These are phyloP conservation scores for Clanis bilineata DNA, from an alignment of 2,888 invertebrate genomes.

Conservation along the genomic window DNA sequence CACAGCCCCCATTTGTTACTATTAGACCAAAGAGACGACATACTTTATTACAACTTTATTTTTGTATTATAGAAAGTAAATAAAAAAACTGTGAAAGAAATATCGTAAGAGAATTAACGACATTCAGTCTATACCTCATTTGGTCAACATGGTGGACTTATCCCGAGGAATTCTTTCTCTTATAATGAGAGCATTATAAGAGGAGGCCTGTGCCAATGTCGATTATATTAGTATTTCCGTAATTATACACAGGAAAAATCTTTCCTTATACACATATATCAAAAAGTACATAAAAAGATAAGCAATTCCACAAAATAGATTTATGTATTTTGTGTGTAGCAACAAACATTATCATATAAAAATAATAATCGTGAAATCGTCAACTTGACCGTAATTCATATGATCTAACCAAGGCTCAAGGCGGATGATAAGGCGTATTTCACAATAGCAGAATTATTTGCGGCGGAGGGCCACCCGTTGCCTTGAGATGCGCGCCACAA, in stretches of 20 bases:
- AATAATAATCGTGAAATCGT: conserved; percentile 74
- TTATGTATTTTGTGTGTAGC: conserved; percentile 21
- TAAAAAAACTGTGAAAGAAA: too few species aligned
- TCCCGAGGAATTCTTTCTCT: too few species aligned
- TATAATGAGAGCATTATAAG: too few species aligned
- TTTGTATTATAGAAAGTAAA: too few species aligned
- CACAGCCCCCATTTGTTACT: too few species aligned
- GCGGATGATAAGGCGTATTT: conserved; percentile 73
- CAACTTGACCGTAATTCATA: conserved; percentile 82
- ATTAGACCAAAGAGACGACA: too few species aligned
- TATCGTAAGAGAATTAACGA: too few species aligned
- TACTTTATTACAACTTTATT: too few species aligned
- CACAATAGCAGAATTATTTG: conserved; percentile 83
- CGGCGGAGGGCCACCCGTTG: conserved; percentile 66
- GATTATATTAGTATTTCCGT: too few species aligned
- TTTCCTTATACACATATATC: not conserved
- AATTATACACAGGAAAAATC: not conserved
- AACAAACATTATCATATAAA: conserved; percentile 62
- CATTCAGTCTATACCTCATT: too few species aligned
- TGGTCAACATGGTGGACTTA: too few species aligned
- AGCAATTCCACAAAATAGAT: conserved; percentile 6
- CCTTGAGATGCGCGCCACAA: conserved; percentile 79
- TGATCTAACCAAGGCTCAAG: conserved; percentile 74
- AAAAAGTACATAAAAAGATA: conserved; percentile 1
- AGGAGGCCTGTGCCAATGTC: too few species aligned